Base-by-base conservation (phyloP, 2,888 invertebrate species). In the Smittia sp. region DNA sequence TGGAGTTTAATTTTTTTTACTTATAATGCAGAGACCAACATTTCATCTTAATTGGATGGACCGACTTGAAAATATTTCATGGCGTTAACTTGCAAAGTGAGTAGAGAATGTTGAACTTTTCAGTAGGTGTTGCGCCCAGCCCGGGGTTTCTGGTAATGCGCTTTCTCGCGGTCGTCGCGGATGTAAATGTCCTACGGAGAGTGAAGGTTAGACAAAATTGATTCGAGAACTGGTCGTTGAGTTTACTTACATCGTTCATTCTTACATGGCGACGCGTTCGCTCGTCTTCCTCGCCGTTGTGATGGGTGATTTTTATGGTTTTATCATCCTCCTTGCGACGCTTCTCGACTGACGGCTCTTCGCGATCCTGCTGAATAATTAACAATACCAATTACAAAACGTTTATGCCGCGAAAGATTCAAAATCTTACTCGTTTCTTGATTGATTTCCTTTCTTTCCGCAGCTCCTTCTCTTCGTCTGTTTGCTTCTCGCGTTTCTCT, bases 391-490 rank as follows among this genome's bases (percentile, higher is more conserved):
- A 27, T 68, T 38, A 41, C 69, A 41, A 72, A 46, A 69, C n/a
- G 58, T 52, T 66, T 15, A 67, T 25, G 74, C 15, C 25, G 27
- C 46, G 13, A 46, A 13, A 6, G 15, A 46, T 52, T 52, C 27
- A 24, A 62, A 46, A 20, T 22, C 85, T 83, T 84, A 91, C 91
- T 84, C 93, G 86, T 81, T 93, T 93, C 25, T 92, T 86, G 73
- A 89, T 90, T 79, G 91, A 83, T 84, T 92, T 93, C 79, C 92
- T 87, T 82, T 93, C 93, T 83, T 90, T 91, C 76, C 92, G 87
- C 11, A 88, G 82, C 81, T 93, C 93, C 79, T 92, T 88, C 78
- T 92, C 92, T 80, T 92, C 92, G 75, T 92, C 91, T 70, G 87
- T 89, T 68, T 90, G 84, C 84, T 89, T 85, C 80, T 87, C 84